Evolutionary conservation across 2,888 invertebrate genomes (phyloP).

Genomic region (Diarsia brunnea): DNA sequence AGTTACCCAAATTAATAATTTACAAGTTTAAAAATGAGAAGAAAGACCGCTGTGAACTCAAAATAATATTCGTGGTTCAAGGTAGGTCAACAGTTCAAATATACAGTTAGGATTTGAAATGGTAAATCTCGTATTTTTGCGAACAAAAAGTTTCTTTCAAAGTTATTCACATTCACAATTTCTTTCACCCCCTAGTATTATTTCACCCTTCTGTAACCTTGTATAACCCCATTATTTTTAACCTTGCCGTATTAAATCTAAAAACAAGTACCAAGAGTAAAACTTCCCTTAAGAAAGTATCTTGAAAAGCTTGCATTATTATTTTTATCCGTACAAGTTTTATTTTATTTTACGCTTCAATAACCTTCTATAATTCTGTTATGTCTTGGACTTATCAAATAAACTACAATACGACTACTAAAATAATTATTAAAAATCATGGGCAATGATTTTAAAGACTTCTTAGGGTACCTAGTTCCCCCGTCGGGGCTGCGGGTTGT

Average conservation of each 20-base stretch:
- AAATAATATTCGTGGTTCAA: constrained; percentile 1
- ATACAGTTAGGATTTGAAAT: background rate
- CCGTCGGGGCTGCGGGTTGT: too few relatives aligned
- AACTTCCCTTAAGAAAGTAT: background rate
- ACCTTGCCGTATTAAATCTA: constrained; percentile 1
- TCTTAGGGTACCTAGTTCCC: too few relatives aligned
- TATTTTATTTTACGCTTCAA: background rate
- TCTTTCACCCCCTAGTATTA: constrained; percentile 15
- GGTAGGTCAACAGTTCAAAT: background rate
- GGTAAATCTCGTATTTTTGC: constrained; percentile 1
- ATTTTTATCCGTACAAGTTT: background rate
- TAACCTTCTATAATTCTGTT: background rate
- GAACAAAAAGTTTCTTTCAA: background rate
- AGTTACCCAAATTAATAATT: background rate
- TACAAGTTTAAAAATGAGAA: background rate
- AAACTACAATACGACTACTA: background rate
- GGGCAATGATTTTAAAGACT: background rate
- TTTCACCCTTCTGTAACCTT: constrained; percentile 30
- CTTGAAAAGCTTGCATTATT: background rate
- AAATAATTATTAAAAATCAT: background rate
- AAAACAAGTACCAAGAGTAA: background rate
- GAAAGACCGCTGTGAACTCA: background rate
- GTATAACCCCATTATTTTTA: constrained; percentile 15
- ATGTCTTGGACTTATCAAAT: background rate
- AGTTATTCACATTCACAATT: constrained; percentile 5